Conservation (phyloP, 2,888 invertebrate species). For the Hyppa rectilinea region DNA sequence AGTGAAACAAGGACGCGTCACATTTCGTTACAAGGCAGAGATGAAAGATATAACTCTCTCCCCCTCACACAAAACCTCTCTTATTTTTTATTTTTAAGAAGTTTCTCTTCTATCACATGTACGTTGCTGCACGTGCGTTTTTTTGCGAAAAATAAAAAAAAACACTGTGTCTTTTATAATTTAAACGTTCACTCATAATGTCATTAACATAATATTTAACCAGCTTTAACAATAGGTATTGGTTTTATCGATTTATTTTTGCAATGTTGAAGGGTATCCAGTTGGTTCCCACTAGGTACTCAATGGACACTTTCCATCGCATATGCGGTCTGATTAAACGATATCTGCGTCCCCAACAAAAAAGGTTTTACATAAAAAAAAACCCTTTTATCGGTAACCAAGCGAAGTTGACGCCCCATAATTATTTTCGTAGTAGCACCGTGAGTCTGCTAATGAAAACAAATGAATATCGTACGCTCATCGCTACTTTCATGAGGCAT, state of each 20-base stretch:
- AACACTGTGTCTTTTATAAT: not conserved
- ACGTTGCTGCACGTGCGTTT: not conserved
- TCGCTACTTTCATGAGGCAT: slow-evolving; percentile 69
- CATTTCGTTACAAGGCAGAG: not conserved
- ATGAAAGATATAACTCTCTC: not conserved
- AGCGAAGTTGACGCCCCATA: slow-evolving; percentile 7
- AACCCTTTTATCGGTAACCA: not conserved
- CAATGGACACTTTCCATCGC: not conserved
- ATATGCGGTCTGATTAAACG: no score
- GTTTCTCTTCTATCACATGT: not conserved
- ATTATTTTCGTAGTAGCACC: slow-evolving; percentile 44
- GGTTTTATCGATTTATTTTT: not conserved
- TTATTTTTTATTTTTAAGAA: not conserved
- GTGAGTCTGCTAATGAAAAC: slow-evolving; percentile 74
- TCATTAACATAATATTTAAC: no score
- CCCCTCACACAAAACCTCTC: not conserved
- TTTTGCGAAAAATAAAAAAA: not conserved
- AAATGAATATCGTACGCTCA: slow-evolving; percentile 74
- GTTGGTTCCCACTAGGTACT: not conserved
- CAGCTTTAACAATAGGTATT: not conserved
- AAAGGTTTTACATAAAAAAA: not conserved
- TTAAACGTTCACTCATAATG: not conserved
- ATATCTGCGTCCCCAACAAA: not conserved
- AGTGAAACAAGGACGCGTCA: not conserved
- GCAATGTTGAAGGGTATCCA: not conserved